Evolutionary conservation across 2,797 vertebrate species (phyloP), one percentile per base, ranked within the genome.

Genomic region (Synaphobranchus kaupii): DNA sequence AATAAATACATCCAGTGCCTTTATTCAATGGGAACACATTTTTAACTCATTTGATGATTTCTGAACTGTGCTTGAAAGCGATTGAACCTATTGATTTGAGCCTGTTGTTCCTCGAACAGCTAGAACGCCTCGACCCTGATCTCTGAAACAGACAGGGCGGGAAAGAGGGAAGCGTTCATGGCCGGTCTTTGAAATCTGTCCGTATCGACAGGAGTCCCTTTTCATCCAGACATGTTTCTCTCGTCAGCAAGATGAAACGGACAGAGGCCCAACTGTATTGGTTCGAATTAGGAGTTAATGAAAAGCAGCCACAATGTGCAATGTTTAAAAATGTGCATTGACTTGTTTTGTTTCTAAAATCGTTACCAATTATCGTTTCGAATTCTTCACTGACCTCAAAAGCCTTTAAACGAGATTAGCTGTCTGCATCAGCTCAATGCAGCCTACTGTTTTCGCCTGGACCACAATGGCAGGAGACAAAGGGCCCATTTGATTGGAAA

Each of bases 331-430:
- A 93, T 92, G 92, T 94, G 95, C 93, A 94, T 95, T 95, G 93
- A 91, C 92, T 92, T 95, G 94, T 95, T 95, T 93, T 93, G 94
- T 90, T 92, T 92, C 91, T 92, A 96, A 96, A 95, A 96, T 83
- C 95, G 95, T 95, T 95, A 93, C 91, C 94, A 95, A 96, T 96
- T 96, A 95, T 96, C 95, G 93, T 92, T 88, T 89, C 87, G 93
- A 91, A 92, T 94, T 94, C 93, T 93, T 91, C 90, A 87, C 91
- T 92, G 92, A 91, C 92, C 93, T 93, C 93, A 89, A 95, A 95
- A 95, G 94, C 93, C 94, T 93, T 95, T 96, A 91, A 94, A 95
- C 92, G 94, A 95, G 93, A 95, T 96, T 95, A 96, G 96, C 95
- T 95, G 94, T 95, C 95, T 95, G 94, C 89, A 89, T 92, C 91